Base-by-base conservation (phyloP, 2,888 invertebrate species). In the Drosophila anomelani region DNA sequence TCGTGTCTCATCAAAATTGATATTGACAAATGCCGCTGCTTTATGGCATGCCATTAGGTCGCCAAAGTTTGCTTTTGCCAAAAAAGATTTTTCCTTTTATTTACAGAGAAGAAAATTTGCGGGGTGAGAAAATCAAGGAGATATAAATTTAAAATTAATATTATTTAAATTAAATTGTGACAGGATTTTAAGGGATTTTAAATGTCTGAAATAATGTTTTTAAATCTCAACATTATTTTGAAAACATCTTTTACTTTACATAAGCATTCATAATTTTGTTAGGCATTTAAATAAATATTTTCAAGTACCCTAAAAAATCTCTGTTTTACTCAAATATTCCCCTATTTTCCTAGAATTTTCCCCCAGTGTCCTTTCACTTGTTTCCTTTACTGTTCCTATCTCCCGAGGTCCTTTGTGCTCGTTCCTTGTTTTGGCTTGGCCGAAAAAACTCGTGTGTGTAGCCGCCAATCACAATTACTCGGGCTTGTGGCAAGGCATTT, bases 401-500 rank as follows among this genome's bases (percentile, higher is more conserved):
- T 20, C 6, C 6, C 15, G 1, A 13, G 56, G 29, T 57, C 39
- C 29, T 41, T 55, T 64, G 56, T 49, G 29, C 49, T 17, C 23
- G 41, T 32, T 43, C 51, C 57, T 51, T 54, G 63, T 67, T 67
- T 38, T 49, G 68, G 49, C 67, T 3, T 44, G 49, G 49, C 68
- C 68, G 20, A 53, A 58, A 69, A 69, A 68, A 68, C 68, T 51
- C 51, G 53, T 64, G 54, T 80, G 73, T 76, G 68, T 64, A 57
- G 74, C 85, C 76, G 85, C 83, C 85, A 87, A 87, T 87, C 85
- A 87, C 85, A 85, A 85, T 85, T 85, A 85, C 80, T 47, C 62
- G 49, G 47, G 56, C 69, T 66, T 74, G 38, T 41, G 55, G 55
- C 26, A 34, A 20, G 29, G 39, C 46, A 63, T 62, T 71, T 70